phyloP scores from a whole-genome alignment of 2,888 invertebrate genomes.

The Eupeodes latifasciatus region DNA sequence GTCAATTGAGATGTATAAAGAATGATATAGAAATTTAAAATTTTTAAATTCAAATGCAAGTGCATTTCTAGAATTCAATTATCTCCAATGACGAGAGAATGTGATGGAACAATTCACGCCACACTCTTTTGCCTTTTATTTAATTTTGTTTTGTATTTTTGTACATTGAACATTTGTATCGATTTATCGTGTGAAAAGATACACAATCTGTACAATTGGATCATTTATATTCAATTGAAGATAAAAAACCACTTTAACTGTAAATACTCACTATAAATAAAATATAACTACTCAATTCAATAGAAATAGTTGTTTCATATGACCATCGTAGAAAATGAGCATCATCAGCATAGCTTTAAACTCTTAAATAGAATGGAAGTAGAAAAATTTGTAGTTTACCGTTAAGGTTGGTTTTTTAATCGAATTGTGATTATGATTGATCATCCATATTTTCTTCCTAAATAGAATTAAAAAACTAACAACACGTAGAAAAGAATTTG shows the following conservation, averaged over 20 bases:
- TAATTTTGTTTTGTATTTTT: neutral
- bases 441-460: conserved; percentile 34
- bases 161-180: conserved; percentile 5
- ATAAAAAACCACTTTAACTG: conserved; percentile 61
- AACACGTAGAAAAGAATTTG: conserved; percentile 42
- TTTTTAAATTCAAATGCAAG: conserved; percentile 58
- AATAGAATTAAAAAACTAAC: neutral
- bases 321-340: neutral
- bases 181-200: conserved; percentile 47
- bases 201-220: conserved; percentile 58
- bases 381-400: conserved; percentile 23
- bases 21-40: conserved; percentile 7
- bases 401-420: conserved; percentile 56
- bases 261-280: conserved; percentile 25
- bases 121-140: neutral
- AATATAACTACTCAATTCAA: conserved; percentile 19
- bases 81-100: conserved; percentile 59
- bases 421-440: conserved; percentile 69
- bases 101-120: conserved; percentile 26
- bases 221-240: conserved; percentile 44
- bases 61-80: conserved; percentile 70
- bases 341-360: neutral
- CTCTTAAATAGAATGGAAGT: conserved; percentile 21
- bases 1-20: conserved; percentile 24
- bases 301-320: conserved; percentile 9